These are phyloP conservation scores for Apamea sordens DNA, from an alignment of 2,888 invertebrate species.

Conservation along the genomic window DNA sequence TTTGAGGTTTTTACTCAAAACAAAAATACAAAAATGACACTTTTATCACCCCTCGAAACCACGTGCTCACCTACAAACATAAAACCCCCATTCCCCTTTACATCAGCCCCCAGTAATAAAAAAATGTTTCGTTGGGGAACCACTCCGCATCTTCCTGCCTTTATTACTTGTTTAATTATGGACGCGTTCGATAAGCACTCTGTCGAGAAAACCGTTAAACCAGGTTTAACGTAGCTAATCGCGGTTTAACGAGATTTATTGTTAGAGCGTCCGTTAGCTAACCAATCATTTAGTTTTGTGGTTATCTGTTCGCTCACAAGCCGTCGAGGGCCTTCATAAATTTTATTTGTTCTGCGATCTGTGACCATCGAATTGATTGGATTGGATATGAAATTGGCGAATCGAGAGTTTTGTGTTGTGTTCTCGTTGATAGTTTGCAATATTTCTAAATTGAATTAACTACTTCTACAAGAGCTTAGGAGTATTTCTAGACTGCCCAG, in stretches of 20 bases:
- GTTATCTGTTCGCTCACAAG: slow-evolving; percentile 23
- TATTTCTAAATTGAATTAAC: slow-evolving; percentile 10
- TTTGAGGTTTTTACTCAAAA: slow-evolving; percentile 19
- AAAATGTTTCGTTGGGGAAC: slow-evolving; percentile 13
- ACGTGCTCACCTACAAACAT: slow-evolving; percentile 31
- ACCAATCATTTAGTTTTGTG: slow-evolving; percentile 36
- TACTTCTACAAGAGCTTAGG: neutral
- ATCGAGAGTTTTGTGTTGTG: slow-evolving; percentile 6
- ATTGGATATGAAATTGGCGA: slow-evolving; percentile 28
- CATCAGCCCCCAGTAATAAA: slow-evolving; percentile 5
- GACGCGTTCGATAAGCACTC: slow-evolving; percentile 32
- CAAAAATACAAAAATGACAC: slow-evolving; percentile 8
- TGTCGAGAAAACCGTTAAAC: slow-evolving; percentile 22
- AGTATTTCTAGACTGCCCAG: too few species aligned
- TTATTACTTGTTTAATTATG: slow-evolving; percentile 47
- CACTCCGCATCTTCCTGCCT: slow-evolving; percentile 12
- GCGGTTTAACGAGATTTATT: slow-evolving; percentile 21
- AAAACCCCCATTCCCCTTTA: slow-evolving; percentile 2
- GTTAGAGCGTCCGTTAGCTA: slow-evolving; percentile 10
- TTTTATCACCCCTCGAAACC: slow-evolving; percentile 4
- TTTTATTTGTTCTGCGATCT: slow-evolving; percentile 41
- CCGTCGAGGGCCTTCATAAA: slow-evolving; percentile 31
- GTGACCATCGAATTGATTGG: slow-evolving; percentile 29
- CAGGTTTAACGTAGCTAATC: slow-evolving; percentile 10
- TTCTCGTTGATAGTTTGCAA: neutral